phyloP scores from a whole-genome alignment of 1,140 invertebrate species.

The Aphis gossypii region DNA sequence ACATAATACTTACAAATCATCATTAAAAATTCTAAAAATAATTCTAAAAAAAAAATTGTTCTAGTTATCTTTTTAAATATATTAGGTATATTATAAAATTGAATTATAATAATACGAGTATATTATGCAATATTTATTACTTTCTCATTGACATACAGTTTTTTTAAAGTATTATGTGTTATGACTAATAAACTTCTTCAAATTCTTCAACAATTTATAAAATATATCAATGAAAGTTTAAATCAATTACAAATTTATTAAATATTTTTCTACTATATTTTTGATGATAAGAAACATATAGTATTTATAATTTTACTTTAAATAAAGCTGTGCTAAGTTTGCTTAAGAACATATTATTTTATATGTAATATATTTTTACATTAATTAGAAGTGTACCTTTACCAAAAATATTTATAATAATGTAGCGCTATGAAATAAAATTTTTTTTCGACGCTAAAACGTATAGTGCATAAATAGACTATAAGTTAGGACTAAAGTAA shows the following conservation, averaged over 20 bases:
- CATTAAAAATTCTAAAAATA: background rate
- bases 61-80: background rate
- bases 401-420: background rate
- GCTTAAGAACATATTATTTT: background rate
- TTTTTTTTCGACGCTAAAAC: background rate
- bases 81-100: background rate
- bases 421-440: too few species aligned
- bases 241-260: background rate
- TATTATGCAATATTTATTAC: background rate
- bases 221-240: background rate
- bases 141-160: background rate
- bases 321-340: too few species aligned
- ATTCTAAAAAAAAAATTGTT: background rate
- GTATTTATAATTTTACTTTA: too few species aligned
- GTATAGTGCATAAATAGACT: background rate
- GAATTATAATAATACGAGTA: background rate
- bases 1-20: background rate
- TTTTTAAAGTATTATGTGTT: too few species aligned
- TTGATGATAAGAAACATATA: background rate
- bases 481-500: background rate
- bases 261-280: background rate
- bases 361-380: too few species aligned
- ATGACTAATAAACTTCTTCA: too few species aligned
- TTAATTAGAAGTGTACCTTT: too few species aligned
- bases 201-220: background rate